Conservation (phyloP, 2,888 invertebrate genomes). For the Chalcis sispes region DNA sequence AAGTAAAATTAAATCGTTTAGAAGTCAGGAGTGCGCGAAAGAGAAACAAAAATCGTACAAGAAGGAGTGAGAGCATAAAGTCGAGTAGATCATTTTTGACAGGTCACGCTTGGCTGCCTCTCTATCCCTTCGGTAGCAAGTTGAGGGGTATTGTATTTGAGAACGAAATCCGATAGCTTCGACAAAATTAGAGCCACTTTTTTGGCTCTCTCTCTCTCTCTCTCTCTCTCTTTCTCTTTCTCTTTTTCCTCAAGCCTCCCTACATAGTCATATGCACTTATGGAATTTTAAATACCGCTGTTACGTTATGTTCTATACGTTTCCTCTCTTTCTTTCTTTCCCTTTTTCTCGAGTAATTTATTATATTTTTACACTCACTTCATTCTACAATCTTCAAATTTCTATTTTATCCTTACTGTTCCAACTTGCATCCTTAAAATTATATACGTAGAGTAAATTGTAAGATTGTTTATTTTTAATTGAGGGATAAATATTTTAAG, state of each 20-base stretch:
- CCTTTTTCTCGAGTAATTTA: too few relatives aligned
- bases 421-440: too few relatives aligned
- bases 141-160: constrained; percentile 52
- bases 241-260: background rate
- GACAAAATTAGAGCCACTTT: constrained; percentile 40
- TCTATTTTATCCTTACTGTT: too few relatives aligned
- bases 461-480: too few relatives aligned
- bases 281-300: constrained; percentile 9
- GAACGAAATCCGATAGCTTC: constrained; percentile 66
- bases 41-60: too few relatives aligned
- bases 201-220: constrained; percentile 12
- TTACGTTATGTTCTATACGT: too few relatives aligned
- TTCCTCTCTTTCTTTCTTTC: too few relatives aligned
- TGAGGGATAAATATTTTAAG: too few relatives aligned
- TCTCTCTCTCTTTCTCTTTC: background rate
- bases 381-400: too few relatives aligned
- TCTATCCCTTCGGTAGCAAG: constrained; percentile 60
- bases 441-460: too few relatives aligned
- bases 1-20: constrained; percentile 32
- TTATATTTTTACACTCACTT: too few relatives aligned
- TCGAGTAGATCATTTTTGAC: constrained; percentile 62
- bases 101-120: constrained; percentile 61
- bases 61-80: constrained; percentile 2
- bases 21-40: constrained; percentile 2
- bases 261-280: constrained; percentile 14